Evolutionary conservation across 2,888 invertebrate species (phyloP), one percentile per base, ranked within the genome.

Genomic region (Ganaspis brasiliensis): DNA sequence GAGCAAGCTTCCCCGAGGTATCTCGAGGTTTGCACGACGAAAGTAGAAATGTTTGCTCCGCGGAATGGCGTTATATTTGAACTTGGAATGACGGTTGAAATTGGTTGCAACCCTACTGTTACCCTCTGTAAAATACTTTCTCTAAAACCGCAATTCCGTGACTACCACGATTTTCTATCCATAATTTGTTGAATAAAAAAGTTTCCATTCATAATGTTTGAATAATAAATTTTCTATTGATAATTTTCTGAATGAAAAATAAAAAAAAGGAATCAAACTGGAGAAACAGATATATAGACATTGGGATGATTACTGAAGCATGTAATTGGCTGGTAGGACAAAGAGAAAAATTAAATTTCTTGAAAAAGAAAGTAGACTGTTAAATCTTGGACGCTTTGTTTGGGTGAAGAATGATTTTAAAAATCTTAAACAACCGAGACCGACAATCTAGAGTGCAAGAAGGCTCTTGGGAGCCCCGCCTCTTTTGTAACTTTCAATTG

Each of bases 31-130:
- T 87, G 84, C 86, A 87, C 86, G 86, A 82, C 83, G 84, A 84
- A 89, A 87, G 87, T 87, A 80, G 87, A 88, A 87, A 90, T 91
- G 91, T 91, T 91, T 91, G 90, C 91, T 86, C 82, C 87, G 81
- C 83, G 85, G 89, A 90, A 90, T 89, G 88, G 88, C 87, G 89
- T 88, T 86, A 88, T 89, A 88, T 91, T 91, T 91, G 89, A 87
- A 88, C 91, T 90, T 90, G 89, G 90, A 91, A 90, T 90, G 90
- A 90, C 90, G 88, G 88, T 83, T 87, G 84, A 86, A 91, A 91
- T 91, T 90, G 88, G 87, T 87, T 87, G 87, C 87, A 78, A 75
- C 75, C 61, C 73, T 76, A 35, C 81, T 81, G 74, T 31, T 12
- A 31, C 77, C 77, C 76, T 57, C 75, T 67, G 76, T 80, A 52